Base-by-base conservation (phyloP, 2,888 invertebrate genomes). In the Hemicrepidius hirtus region DNA sequence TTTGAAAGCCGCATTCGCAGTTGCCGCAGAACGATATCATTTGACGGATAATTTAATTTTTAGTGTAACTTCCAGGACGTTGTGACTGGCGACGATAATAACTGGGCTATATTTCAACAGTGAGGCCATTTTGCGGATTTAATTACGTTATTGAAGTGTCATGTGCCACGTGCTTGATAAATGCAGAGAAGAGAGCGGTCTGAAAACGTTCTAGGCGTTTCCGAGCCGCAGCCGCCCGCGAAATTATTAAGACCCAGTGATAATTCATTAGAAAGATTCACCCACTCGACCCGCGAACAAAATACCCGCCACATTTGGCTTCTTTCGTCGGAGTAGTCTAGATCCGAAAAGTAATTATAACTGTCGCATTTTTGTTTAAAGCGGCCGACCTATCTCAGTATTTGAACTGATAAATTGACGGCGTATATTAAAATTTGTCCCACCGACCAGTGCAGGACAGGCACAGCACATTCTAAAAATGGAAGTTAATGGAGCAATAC, bases 91-190 rank as follows among this genome's bases (percentile, higher is more conserved):
- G 82, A 83, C 82, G 83, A 84, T 84, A 85, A 85, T 85, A 85
- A 85, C 82, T 80, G 78, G 75, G 84, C 85, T 77, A 85, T 85
- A 85, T 84, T 84, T 85, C 84, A 85, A 82, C 82, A 80, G 81
- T 80, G 81, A 82, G 83, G 83, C 85, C 84, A 84, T 85, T 85
- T 83, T 84, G 85, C 81, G 84, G 85, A 85, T 86, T 86, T 85
- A 86, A 86, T 86, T 86, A 85, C 85, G 85, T 85, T 85, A 86
- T 86, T 85, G 85, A 85, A 85, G 85, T 86, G 85, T 85, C 85
- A 85, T 85, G 85, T 85, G 85, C 85, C 84, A 81, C 83, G 82
- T 84, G 81, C 83, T 85, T 86, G 85, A 86, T 86, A 85, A 86
- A 85, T 85, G 85, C 83, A 79, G 80, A 82, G 80, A 81, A 79